These are phyloP conservation scores for Furcifer pardalis DNA, from an alignment of 2,797 vertebrate species.

Conservation along the genomic window DNA sequence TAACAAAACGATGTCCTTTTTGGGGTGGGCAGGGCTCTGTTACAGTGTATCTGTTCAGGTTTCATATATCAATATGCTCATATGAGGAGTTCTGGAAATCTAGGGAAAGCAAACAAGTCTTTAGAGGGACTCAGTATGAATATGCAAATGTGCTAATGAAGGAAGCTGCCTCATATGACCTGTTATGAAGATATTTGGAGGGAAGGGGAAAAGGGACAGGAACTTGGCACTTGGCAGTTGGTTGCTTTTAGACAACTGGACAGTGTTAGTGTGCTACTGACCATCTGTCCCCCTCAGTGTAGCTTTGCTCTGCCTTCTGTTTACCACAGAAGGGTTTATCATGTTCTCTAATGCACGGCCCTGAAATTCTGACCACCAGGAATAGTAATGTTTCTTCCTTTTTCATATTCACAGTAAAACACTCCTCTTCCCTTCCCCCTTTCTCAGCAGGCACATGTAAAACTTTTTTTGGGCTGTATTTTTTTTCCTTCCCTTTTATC, in stretches of 20 bases:
- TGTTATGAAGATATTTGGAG: conserved; percentile 6
- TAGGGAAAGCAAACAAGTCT: neutral
- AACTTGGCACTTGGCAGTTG: conserved; percentile 56
- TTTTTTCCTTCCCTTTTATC: conserved; percentile 25
- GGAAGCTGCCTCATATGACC: neutral
- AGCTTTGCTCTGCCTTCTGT: conserved; percentile 71
- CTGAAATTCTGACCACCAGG: conserved; percentile 49
- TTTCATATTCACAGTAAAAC: conserved; percentile 26
- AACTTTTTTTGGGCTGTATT: conserved; percentile 63
- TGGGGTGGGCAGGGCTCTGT: neutral
- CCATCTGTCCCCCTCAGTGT: conserved; percentile 76
- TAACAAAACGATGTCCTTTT: neutral
- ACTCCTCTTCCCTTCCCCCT: neutral
- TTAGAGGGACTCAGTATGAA: neutral
- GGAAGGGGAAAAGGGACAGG: neutral
- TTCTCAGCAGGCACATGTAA: conserved; percentile 59
- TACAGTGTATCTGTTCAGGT: neutral
- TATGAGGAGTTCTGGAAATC: neutral
- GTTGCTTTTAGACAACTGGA: conserved; percentile 69
- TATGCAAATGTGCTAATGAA: neutral
- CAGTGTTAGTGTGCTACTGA: conserved; percentile 59
- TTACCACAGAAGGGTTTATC: conserved; percentile 62
- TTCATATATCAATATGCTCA: neutral
- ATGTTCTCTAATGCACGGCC: conserved; percentile 37
- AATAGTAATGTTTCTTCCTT: conserved; percentile 48